phyloP scores from a whole-genome alignment of 2,888 invertebrate genomes.

The Ophonus ardosiacus region DNA sequence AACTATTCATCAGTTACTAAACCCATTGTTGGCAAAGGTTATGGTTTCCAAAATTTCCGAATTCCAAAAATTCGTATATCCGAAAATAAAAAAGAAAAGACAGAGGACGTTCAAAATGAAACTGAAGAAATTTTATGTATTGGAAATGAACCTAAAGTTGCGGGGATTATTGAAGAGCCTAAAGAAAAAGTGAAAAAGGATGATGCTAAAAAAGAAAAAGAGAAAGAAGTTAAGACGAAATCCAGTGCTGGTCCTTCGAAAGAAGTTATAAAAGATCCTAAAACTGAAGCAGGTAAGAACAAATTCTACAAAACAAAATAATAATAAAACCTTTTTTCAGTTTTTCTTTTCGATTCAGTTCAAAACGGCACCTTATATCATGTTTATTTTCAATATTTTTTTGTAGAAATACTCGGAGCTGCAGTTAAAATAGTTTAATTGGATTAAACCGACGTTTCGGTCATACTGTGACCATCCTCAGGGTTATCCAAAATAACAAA shows the following conservation, averaged over 20 bases:
- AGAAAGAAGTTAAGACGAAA: slow-evolving; percentile 5
- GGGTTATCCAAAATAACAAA: no score
- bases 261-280: slow-evolving; percentile 36
- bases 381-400: no score
- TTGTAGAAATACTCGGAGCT: no score
- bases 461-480: no score
- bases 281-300: slow-evolving; percentile 56
- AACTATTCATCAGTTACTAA: slow-evolving; percentile 74
- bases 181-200: slow-evolving; percentile 67
- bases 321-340: no score
- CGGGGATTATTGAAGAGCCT: slow-evolving; percentile 70
- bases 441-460: no score
- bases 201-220: slow-evolving; percentile 62
- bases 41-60: slow-evolving; percentile 77
- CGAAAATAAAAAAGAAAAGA: slow-evolving; percentile 55
- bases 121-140: slow-evolving; percentile 52
- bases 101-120: slow-evolving; percentile 48
- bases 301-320: no score
- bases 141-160: slow-evolving; percentile 70
- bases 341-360: no score
- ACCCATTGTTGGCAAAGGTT: slow-evolving; percentile 75
- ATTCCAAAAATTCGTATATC: slow-evolving; percentile 75
- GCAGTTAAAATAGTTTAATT: no score
- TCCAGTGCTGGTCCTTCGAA: background rate
- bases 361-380: no score